These are phyloP conservation scores for Phragmatobia fuliginosa DNA, from an alignment of 2,888 invertebrate species.

Conservation along the genomic window DNA sequence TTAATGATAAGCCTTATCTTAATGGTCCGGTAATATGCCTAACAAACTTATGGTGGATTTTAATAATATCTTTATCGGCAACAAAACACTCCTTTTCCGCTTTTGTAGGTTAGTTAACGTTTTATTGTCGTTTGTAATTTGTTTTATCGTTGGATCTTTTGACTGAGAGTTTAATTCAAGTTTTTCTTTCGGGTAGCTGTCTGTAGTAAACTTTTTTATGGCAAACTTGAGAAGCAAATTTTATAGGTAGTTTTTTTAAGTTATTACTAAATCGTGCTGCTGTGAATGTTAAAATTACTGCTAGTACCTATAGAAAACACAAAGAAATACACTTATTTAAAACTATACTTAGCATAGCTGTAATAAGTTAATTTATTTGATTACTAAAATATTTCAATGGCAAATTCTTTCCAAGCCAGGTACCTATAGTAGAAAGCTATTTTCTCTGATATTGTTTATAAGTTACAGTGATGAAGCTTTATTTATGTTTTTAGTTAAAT, in stretches of 20 bases:
- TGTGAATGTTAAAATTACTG: not conserved
- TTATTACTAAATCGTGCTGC: not conserved
- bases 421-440: not conserved
- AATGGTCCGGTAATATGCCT: slow-evolving; percentile 70
- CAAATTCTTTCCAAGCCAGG: too few relatives aligned
- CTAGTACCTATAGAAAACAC: not conserved
- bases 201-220: not conserved
- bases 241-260: not conserved
- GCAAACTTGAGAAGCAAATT: not conserved
- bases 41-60: slow-evolving; percentile 65
- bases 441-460: not conserved
- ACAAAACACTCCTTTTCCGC: slow-evolving; percentile 68
- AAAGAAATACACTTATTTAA: not conserved
- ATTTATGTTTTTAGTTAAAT: too few relatives aligned
- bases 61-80: slow-evolving; percentile 73
- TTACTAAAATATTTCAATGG: too few relatives aligned
- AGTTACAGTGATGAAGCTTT: too few relatives aligned
- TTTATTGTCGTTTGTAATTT: slow-evolving; percentile 65
- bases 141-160: slow-evolving; percentile 59
- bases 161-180: not conserved
- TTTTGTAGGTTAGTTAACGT: slow-evolving; percentile 61
- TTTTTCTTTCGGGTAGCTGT: not conserved
- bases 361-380: too few relatives aligned
- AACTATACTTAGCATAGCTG: not conserved
- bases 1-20: slow-evolving; percentile 74